Base-by-base conservation (phyloP, 2,888 invertebrate species). In the Mesorhabditis belari region DNA sequence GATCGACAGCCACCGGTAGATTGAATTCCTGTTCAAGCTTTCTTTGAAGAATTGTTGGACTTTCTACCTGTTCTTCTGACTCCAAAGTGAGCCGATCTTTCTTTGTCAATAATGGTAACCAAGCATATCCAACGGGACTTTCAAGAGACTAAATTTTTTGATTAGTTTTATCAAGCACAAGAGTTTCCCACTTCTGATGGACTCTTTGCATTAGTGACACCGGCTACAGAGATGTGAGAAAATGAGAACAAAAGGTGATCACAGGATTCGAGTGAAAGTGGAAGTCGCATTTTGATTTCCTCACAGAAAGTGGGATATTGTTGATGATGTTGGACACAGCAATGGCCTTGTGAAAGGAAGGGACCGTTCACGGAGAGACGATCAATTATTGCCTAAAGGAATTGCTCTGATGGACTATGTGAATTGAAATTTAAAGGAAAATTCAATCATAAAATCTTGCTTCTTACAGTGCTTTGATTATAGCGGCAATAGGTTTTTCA, bases 161-260 rank as follows among this genome's bases (percentile, higher is more conserved):
- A 6, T 62, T 19, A 57, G 27, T 53, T 53, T 57, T 52, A 50
- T 26, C 23, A 57, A 5, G 19, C 35, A 56, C 12, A 56, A 49
- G 5, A 56, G 17, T 4, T 6, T 9, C n/a, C n/a, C 53, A 19
- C 4, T 25, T 29, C 49, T 69, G 69, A 61, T 5, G 74, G 71
- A 4, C 71, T 64, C 57, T 77, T 78, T 4, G 63, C 67, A 57
- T 62, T 70, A 9, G 74, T 55, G 25, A 79, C 75, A 44, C 76
- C 77, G 83, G 92, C 90, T 81, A 95, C 94, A 64, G 92, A 92
- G 65, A 98, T 90, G 82, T 96, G 96, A 80, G 90, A 89, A 84
- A 96, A 95, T 3, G 91, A 90, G 84, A 96, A 95, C 58, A 96
- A 85, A 61, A 98, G 83, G 81, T 96, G 96, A 82, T 95, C 95